A percentile compares a stretch with the other conserved stretches of the same genome.
These are phyloP conservation scores for Lepidurus packardi DNA, from an alignment of 1,140 invertebrate species.

Conservation along the genomic window DNA sequence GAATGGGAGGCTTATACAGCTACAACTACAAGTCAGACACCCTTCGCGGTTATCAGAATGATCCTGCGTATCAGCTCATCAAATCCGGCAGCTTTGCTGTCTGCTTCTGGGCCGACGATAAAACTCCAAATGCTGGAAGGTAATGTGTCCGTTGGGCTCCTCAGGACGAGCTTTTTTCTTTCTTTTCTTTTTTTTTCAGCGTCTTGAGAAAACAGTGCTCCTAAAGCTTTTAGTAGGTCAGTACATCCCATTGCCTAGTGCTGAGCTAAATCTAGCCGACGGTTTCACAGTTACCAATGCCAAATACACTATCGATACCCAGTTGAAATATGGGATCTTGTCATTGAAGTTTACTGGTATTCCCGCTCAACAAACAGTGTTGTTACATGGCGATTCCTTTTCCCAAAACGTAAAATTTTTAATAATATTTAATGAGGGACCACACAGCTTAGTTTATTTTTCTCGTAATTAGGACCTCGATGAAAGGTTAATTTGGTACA, in stretches of 20 bases:
- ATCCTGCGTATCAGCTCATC: neutral
- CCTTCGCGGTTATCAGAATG: neutral
- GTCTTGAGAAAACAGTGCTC: neutral
- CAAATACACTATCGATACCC: neutral
- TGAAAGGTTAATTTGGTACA: conserved; percentile 9
- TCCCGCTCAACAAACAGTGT: neutral
- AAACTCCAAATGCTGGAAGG: conserved; percentile 14
- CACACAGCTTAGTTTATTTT: neutral
- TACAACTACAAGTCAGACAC: neutral
- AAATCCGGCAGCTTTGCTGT: neutral
- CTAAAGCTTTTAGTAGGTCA: neutral
- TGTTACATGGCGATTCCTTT: conserved; percentile 5
- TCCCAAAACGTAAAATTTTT: neutral
- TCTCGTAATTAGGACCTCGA: conserved; percentile 6
- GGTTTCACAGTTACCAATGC: neutral
- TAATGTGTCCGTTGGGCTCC: neutral
- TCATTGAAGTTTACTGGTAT: neutral
- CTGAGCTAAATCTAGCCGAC: neutral
- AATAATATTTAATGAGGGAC: conserved; percentile 7
- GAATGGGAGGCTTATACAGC: neutral
- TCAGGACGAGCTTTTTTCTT: too few relatives aligned
- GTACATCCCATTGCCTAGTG: neutral
- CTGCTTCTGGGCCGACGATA: neutral
- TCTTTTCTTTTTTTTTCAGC: neutral
- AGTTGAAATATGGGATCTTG: neutral